phyloP scores from a whole-genome alignment of 1,140 invertebrate genomes.

The Drosophila prosaltans region DNA sequence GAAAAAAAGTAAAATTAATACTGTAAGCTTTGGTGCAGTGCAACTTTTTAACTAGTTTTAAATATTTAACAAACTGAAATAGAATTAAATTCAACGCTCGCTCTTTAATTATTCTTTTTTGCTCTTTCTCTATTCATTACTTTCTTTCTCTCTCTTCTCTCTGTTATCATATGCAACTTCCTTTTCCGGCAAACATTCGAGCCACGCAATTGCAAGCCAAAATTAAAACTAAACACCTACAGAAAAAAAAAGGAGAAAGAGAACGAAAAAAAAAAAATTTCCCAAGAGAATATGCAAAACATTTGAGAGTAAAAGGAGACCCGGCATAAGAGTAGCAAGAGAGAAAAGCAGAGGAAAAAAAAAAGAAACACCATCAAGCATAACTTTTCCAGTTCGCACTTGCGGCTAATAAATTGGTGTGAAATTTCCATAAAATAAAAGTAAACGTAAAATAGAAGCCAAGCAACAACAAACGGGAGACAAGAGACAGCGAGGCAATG shows the following conservation, averaged over 20 bases:
- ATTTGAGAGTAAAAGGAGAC: neutral
- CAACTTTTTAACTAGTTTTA: no score
- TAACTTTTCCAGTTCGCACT: conserved; percentile 70
- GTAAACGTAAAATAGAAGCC: conserved; percentile 66
- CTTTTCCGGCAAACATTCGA: conserved; percentile 30
- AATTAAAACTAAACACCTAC: conserved; percentile 50
- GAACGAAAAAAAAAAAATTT: conserved; percentile 26
- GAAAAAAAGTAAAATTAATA: no score
- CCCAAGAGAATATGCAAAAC: conserved; percentile 19
- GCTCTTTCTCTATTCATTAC: neutral
- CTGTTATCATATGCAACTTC: conserved; percentile 28
- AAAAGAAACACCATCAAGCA: conserved; percentile 40
- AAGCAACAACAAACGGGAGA: conserved; percentile 26
- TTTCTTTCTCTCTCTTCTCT: neutral
- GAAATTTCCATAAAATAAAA: conserved; percentile 80
- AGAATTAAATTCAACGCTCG: neutral
- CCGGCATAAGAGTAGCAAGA: conserved; percentile 1
- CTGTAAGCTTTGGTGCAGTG: no score
- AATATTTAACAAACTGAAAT: no score
- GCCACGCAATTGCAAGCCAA: conserved; percentile 37
- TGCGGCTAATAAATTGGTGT: conserved; percentile 76
- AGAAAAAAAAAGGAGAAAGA: neutral
- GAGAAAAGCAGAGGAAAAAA: neutral
- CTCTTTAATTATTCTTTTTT: neutral
- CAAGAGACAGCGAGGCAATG: neutral